Evolutionary conservation across 2,113 vertebrate genomes (phyloP).

Genomic region (Salminus brasiliensis): DNA sequence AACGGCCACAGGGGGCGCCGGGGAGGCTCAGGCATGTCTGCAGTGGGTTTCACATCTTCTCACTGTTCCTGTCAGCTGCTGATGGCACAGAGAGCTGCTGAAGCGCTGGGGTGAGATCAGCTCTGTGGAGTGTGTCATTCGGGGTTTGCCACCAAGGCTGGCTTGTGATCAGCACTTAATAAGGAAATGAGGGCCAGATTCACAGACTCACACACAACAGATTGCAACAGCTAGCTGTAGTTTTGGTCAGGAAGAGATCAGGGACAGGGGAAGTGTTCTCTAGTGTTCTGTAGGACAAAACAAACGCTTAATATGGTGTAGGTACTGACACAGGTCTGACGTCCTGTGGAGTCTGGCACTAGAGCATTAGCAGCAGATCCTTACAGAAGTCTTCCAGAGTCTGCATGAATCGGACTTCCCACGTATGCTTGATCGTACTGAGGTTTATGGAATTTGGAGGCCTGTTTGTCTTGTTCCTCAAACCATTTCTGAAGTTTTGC

Average conservation of each 20-base stretch:
- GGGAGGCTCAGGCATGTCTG: background rate
- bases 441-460: no score
- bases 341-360: no score
- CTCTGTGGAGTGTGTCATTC: background rate
- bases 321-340: no score
- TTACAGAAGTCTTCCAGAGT: no score
- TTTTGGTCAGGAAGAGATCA: background rate
- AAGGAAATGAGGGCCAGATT: background rate
- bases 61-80: background rate
- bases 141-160: background rate
- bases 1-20: background rate
- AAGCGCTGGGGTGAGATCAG: background rate
- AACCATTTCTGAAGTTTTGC: no score
- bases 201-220: background rate
- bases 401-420: no score
- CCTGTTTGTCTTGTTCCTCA: no score
- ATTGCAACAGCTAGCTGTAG: background rate
- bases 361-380: no score
- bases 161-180: background rate
- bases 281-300: background rate
- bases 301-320: background rate
- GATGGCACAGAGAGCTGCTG: background rate
- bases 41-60: constrained; percentile 10
- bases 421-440: no score
- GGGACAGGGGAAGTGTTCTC: background rate